Base-by-base conservation (phyloP, 2,888 invertebrate species). In the Agriopis leucophaearia region DNA sequence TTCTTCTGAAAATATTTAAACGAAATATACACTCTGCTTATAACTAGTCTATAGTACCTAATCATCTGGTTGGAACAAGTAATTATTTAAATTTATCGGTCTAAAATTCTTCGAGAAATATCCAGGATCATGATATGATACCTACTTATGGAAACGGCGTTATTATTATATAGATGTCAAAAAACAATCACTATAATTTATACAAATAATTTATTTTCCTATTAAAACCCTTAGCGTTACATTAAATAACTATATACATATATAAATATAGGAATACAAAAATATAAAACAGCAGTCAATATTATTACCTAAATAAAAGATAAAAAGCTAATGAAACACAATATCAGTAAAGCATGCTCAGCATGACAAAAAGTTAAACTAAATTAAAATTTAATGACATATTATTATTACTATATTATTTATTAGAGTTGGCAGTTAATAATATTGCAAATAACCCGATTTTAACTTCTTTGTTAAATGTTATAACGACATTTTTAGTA, bases 151-250 rank as follows among this genome's bases (percentile, higher is more conserved):
- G 5, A 27, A 27, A 27, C 18, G 3, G 3, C 47, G 47, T 48
- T 48, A 15, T 16, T 16, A 12, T n/a, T 13, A n/a, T n/a, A n/a
- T 13, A 44, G 6, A n/a, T 27, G 27, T 42, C 10, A 60, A 63
- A 56, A 54, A 65, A 73, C 69, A 45, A 15, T 9, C 2, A 1
- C 12, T 42, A 9, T 13, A 70, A 66, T 77, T 74, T 72, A 70
- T 63, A 72, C 74, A 71, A 81, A 81, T 79, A 80, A 81, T 82
- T 82, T 81, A 82, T 80, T 82, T 77, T 76, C 70, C 77, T 78
- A 75, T 74, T 72, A 76, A 70, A 74, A 27, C 75, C 77, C 74
- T 78, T 69, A 66, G 57, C 40, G 50, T 64, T 64, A 66, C 47
- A 48, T 66, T 62, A 70, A 69, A 69, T 71, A 63, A 68, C 70